Base-by-base conservation (phyloP, 2,888 invertebrate species). In the Cheilosia scutellata region DNA sequence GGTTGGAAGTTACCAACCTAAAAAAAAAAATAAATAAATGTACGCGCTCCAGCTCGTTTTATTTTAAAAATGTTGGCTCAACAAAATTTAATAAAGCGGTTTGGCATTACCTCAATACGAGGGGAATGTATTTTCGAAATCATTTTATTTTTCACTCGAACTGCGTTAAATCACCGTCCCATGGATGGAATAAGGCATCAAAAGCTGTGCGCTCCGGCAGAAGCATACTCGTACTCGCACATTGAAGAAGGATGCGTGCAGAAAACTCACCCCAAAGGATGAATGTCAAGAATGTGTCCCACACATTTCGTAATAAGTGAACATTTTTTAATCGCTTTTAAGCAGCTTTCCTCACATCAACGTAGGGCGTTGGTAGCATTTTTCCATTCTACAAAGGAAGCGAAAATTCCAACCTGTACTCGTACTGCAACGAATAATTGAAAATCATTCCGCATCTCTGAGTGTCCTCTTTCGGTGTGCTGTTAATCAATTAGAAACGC, bases 51-150 rank as follows among this genome's bases (percentile, higher is more conserved):
- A 29, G 29, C 6, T 29, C 7, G 25, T 2, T 25, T 53, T 42
- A 33, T 63, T 44, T 47, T 4, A 37, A 72, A 79, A 79, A 65
- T 72, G 65, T 58, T 58, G 58, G 42, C 65, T 79, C 71, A 72
- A 72, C 79, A 66, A 42, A 79, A 79, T 79, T 79, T 79, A 72
- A 79, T 79, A 79, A 79, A 72, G 58, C 58, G 65, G 79, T 72
- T 72, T 72, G 72, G 72, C 65, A 72, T 79, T 60, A 60, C 42
- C 31, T 40, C 57, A 33, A 49, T 1, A 27, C 44, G 40, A 62
- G 57, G n/a, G 16, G 42, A 27, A 65, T 70, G 63, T 16, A n/a
- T 29, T 51, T 66, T 79, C 33, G 62, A 57, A 40, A 40, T 58
- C 75, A 51, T 49, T 62, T 62, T 44, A 60, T 42, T 66, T 58